Evolutionary conservation across 2,113 vertebrate species (phyloP), one percentile per base, ranked within the genome.

Genomic region (Rousettus leschenaultii): DNA sequence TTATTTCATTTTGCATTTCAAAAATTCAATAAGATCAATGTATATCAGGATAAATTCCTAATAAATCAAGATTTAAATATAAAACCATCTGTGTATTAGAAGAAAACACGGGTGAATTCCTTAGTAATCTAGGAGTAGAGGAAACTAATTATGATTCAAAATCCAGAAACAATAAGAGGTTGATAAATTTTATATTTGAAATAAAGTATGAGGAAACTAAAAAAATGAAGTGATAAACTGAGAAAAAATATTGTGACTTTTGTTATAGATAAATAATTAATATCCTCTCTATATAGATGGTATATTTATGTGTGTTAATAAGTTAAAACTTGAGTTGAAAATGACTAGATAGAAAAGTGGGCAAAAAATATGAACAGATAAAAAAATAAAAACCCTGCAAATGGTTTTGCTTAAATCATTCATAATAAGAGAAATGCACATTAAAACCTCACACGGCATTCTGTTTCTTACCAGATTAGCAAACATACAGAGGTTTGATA

Each of bases 291-390:
- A 68, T 94, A 33, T 84, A 30, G 73, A 30, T 84, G 33, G 10
- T 71, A 4, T 85, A 24, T 85, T 59, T 78, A 10, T 68, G 1
- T 75, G 2, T 83, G 38, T 77, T n/a, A 89, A 40, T 86, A 70
- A 91, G 45, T 93, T 89, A 73, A 77, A 89, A 59, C 1, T n/a
- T 85, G 55, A 89, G 70, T 30, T 86, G 30, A 92, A 78, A 95
- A 86, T 74, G 14, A 65, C 21, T 45, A 43, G 9, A 21, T 43
- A 15, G 15, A 59, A 59, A 87, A 89, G 33, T 21, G 21, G 43
- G 12, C 43, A 57, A 53, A 88, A 65, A 33, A 35, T 24, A 21
- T 22, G 70, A 61, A 91, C 24, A 51, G 70, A 86, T 16, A 57
- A n/a, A 66, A 87, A 82, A 78, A 2, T 15, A 15, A 5, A 48